Base-by-base conservation (phyloP, 1,140 invertebrate species). In the Anastrepha ludens region DNA sequence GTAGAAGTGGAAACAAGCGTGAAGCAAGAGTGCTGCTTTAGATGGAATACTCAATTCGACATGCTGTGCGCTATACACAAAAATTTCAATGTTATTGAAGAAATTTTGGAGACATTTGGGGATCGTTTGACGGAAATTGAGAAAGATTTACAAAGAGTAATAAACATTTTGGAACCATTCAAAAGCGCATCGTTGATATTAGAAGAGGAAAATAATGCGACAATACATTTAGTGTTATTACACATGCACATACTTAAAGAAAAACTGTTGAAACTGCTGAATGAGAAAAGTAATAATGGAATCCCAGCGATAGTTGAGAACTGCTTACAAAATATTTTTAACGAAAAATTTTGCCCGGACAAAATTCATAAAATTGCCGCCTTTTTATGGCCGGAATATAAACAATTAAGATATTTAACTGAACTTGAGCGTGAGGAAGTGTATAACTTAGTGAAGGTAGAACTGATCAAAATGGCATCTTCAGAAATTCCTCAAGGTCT, bases 341-440 rank as follows among this genome's bases (percentile, higher is more conserved):
- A 65, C 29, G 64, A 4, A 65, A 1, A 65, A n/a, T 65, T 6
- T 65, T 9, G 20, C 2, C 65, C 65, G 39, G n/a, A 67, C 8
- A 67, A 39, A 41, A 41, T 67, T 41, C 29, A 41, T 29, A 67
- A 67, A 8, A 41, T 67, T 41, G n/a, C 65, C 5, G 65, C 65
- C n/a, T 67, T 67, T 41, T 67, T 67, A 41, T 67, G 65, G 65
- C 65, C 65, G 29, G 11, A 67, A n/a, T 67, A 67, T 67, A 67
- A 67, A 11, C 65, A 67, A 67, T 29, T 67, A 9, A n/a, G 65
- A 9, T 67, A 67, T 67, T 9, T 67, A 11, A 67, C 3, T 29
- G 65, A 67, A 67, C 8, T 2, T 6, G n/a, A 67, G 29, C 65
- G 20, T 65, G 20, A 29, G n/a, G 20, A 65, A 39, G 64, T 65